phyloP scores from a whole-genome alignment of 2,797 vertebrate genomes.

The Cynopterus sphinx region DNA sequence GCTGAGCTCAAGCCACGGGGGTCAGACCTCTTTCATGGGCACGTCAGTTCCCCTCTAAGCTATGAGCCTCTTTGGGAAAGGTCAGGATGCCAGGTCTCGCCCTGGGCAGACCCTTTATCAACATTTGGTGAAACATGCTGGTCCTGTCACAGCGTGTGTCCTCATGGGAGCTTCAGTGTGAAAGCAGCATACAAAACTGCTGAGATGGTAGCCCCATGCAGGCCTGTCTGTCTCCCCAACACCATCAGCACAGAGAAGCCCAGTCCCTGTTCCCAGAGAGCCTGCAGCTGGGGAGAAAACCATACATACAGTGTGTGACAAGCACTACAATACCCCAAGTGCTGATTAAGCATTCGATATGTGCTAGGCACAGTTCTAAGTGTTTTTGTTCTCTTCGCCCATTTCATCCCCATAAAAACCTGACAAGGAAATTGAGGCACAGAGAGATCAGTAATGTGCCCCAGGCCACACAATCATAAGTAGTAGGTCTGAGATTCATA shows the following conservation, averaged over 20 bases:
- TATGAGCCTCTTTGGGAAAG: conserved; percentile 18
- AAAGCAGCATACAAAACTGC: not conserved
- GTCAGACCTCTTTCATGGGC: accelerated
- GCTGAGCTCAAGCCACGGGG: accelerated
- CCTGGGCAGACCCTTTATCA: not conserved
- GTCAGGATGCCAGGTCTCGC: not conserved
- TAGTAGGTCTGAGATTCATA: not conserved
- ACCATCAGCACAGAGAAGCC: not conserved
- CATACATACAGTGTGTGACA: not conserved
- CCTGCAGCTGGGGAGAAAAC: not conserved
- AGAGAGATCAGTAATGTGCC: not conserved
- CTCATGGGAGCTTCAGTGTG: not conserved
- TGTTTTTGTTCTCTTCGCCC: not conserved
- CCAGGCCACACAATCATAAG: not conserved
- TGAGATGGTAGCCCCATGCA: accelerated
- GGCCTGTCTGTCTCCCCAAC: not conserved
- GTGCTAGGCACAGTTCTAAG: too few species aligned
- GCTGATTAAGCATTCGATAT: not conserved
- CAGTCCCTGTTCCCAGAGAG: not conserved
- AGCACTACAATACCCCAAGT: not conserved
- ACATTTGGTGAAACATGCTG: not conserved
- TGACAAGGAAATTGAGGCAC: not conserved
- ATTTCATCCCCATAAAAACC: not conserved
- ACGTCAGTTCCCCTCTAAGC: not conserved
- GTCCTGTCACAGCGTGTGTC: not conserved